Conservation (phyloP, 1,140 invertebrate species). For the Diorhabda carinulata region DNA sequence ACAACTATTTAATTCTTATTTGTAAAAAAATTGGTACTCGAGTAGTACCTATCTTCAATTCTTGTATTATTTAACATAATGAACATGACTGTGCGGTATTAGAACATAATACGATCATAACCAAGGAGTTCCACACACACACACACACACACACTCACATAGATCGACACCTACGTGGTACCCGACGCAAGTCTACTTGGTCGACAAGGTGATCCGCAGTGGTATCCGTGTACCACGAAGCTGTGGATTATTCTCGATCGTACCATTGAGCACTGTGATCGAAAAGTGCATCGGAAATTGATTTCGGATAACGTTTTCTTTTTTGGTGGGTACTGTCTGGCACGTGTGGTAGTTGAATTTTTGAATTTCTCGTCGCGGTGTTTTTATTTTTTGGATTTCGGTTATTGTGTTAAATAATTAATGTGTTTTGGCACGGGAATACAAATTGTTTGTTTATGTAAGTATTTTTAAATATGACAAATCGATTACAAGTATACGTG, state of each 20-base stretch:
- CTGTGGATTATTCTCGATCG: constrained; percentile 15
- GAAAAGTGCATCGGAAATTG: constrained; percentile 4
- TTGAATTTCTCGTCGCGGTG: background rate
- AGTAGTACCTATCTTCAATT: background rate
- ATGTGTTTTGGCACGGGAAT: background rate
- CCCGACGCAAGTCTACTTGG: constrained; percentile 1
- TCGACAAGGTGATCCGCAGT: constrained; percentile 12
- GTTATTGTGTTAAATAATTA: background rate
- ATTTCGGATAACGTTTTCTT: background rate
- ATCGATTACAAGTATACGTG: too few species aligned
- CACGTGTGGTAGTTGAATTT: background rate
- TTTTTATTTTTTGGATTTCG: background rate
- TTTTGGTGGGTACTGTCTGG: background rate
- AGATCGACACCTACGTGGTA: constrained; percentile 14
- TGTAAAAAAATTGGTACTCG: background rate
- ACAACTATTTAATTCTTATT: too few species aligned
- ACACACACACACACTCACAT: constrained; percentile 12
- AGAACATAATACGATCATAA: background rate
- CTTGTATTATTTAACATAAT: background rate
- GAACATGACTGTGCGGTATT: background rate
- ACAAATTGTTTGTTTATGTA: background rate
- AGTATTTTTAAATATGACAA: background rate
- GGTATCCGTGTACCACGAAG: constrained; percentile 1
- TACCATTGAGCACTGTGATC: constrained; percentile 14
- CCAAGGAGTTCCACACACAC: constrained; percentile 4